Evolutionary conservation across 1,140 invertebrate genomes (phyloP).

Genomic region (Metopolophium dirhodum): DNA sequence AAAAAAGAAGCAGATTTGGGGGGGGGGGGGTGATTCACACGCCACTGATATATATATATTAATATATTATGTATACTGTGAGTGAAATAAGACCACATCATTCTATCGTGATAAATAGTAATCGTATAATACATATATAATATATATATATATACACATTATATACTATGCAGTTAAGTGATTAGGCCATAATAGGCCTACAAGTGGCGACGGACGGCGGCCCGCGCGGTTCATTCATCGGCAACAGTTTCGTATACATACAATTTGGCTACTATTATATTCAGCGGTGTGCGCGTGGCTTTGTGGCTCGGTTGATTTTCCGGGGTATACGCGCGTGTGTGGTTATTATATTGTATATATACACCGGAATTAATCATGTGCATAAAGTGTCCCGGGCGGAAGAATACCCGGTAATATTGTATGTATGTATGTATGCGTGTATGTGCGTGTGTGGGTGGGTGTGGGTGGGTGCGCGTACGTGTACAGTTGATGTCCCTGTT

Average conservation of each 20-base stretch:
- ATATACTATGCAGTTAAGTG: not conserved
- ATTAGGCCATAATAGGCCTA: not conserved
- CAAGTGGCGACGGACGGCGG: not conserved
- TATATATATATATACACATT: too few relatives aligned
- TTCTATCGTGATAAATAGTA: not conserved
- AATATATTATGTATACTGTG: not conserved
- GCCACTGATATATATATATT: not conserved
- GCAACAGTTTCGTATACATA: slow-evolving; percentile 18
- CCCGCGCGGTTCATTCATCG: not conserved
- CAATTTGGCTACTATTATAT: slow-evolving; percentile 41
- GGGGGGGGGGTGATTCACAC: not conserved
- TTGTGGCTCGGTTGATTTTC: not conserved
- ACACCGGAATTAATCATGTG: slow-evolving; percentile 31
- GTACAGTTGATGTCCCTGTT: not conserved
- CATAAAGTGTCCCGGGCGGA: slow-evolving; percentile 49
- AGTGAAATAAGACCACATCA: not conserved
- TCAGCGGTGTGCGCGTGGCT: not conserved
- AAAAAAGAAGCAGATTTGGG: too few relatives aligned
- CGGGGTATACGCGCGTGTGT: not conserved
- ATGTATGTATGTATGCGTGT: not conserved
- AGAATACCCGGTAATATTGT: not conserved
- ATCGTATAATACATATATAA: not conserved
- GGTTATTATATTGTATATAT: not conserved
- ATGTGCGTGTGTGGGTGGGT: not conserved
- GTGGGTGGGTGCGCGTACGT: not conserved